Percentiles rank a stretch among this genome's conserved stretches.
Conservation (phyloP, 2,113 vertebrate species). For the Lasiurus borealis region DNA sequence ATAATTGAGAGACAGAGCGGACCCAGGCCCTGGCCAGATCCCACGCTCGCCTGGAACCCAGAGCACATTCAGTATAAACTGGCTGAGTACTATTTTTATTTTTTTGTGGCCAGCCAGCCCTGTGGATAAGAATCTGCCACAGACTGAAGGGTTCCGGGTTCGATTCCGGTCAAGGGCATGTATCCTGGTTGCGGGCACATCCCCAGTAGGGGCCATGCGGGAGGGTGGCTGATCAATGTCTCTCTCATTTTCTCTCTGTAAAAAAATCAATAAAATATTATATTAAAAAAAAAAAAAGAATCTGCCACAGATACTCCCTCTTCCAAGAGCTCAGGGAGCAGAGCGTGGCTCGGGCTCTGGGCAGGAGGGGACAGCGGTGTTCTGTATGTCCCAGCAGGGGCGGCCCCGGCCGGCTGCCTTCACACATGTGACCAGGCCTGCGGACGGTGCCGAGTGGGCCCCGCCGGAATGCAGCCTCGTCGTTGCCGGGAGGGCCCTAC, state of each 20-base stretch:
- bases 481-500: rapidly evolving
- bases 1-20: not conserved
- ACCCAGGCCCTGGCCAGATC: not conserved
- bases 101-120: not conserved
- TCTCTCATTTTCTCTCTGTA: too few species aligned
- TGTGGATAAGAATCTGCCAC: not conserved
- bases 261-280: too few species aligned
- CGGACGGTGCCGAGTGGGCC: not conserved
- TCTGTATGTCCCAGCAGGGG: not conserved
- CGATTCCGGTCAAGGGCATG: too few species aligned
- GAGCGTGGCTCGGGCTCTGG: not conserved
- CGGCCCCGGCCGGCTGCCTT: not conserved
- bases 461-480: not conserved
- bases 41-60: not conserved
- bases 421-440: not conserved
- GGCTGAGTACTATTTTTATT: not conserved
- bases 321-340: not conserved
- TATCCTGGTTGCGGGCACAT: too few species aligned
- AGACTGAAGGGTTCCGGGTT: not conserved
- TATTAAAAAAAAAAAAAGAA: too few species aligned
- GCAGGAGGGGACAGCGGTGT: not conserved
- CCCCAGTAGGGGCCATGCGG: too few species aligned
- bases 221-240: too few species aligned
- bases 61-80: rapidly evolving
- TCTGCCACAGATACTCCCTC: not conserved